A percentile compares a stretch with the other conserved stretches of the same genome.
These are phyloP conservation scores for Mormyrus hasselquistii DNA, from an alignment of 2,797 vertebrate genomes.

Conservation along the genomic window DNA sequence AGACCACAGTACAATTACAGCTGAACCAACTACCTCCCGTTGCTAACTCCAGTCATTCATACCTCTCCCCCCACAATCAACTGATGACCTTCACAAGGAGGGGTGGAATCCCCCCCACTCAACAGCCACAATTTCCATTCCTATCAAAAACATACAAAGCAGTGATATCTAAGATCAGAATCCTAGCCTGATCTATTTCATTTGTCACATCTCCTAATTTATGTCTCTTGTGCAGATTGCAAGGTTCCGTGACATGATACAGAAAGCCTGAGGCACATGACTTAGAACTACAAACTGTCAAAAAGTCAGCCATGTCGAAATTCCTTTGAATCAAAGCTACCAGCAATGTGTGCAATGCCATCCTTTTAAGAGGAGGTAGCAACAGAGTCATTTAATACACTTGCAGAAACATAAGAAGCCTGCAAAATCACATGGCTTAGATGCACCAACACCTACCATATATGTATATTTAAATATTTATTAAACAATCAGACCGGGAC, in stretches of 20 bases:
- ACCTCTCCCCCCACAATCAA: neutral
- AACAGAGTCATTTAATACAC: neutral
- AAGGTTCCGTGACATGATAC: neutral
- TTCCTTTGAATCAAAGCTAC: neutral
- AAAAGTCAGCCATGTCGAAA: neutral
- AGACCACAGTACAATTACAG: neutral
- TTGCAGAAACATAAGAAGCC: neutral
- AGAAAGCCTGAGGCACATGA: neutral
- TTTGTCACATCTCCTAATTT: neutral
- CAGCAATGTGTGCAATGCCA: neutral
- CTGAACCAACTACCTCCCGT: neutral
- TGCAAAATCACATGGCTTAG: neutral
- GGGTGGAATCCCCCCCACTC: neutral
- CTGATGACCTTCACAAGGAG: neutral
- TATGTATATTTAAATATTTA: neutral
- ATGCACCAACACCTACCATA: neutral
- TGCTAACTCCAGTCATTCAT: neutral
- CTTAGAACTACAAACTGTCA: neutral
- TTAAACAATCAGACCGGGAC: neutral
- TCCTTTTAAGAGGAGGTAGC: neutral
- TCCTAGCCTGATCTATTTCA: neutral
- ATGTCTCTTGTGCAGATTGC: neutral
- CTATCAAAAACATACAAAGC: neutral
- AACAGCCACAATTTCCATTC: neutral
- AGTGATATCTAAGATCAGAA: neutral